Base-by-base conservation (phyloP, 2,888 invertebrate genomes). In the Agonopterix heracliana region DNA sequence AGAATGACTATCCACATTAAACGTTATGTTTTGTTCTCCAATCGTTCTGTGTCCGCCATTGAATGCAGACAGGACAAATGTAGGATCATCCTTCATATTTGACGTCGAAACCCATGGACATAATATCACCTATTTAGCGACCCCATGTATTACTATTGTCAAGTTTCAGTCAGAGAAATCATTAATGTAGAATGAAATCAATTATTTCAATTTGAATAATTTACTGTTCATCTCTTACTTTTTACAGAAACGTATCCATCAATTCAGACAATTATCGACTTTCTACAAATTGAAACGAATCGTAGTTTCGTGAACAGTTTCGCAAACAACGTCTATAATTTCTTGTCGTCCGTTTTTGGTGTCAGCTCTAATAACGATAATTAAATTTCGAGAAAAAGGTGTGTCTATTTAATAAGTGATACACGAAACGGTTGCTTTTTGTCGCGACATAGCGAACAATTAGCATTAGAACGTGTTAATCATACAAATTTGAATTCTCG, bases 401-500 rank as follows among this genome's bases (percentile, higher is more conserved):
- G 69, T 66, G 71, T 65, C 65, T 69, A 66, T 69, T 74, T 81
- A 82, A 86, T 85, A 86, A 79, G 80, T 79, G 74, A 77, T 76
- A 81, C 85, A 86, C 81, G 87, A 78, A 71, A 63, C 67, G 65
- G 63, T 66, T 58, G 64, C 71, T 78, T 63, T 78, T 74, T 63
- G 80, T 75, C 76, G 74, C 73, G 76, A 71, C 68, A 63, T 61
- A 57, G 60, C 64, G 56, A 54, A 68, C 81, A 86, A 86, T 88
- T 87, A 88, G 82, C 88, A 68, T 74, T 68, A 63, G 55, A 65
- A 83, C 56, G 72, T 87, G 86, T 82, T 84, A 87, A 86, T 81
- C 68, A 78, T 71, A 76, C 78, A 74, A 78, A 80, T 79, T 77
- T 73, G 73, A 69, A 67, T 72, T 73, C 66, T 74, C 62, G 71